Evolutionary conservation across 2,888 invertebrate genomes (phyloP), one percentile per base, ranked within the genome.

Genomic region (Megaustenia siamemsis): DNA sequence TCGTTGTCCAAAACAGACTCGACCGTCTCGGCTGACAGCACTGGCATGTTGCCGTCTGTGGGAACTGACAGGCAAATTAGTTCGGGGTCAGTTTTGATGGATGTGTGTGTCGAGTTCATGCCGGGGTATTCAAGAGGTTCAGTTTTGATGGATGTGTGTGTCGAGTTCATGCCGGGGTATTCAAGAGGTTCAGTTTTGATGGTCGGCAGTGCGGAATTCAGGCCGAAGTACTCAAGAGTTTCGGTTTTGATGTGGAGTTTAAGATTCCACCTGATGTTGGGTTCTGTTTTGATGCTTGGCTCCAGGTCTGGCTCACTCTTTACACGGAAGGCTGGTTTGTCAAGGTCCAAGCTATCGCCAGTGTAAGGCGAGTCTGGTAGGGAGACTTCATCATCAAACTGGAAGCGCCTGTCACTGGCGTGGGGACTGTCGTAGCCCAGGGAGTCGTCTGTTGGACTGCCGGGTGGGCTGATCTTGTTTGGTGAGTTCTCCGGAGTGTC

Each of bases 401-500:
- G 40, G 49, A 84, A 84, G 40, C 83, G 77, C 10, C 53, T n/a
- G 12, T 76, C 68, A 49, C 77, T 66, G 32, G 45, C 15, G 49
- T 10, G 68, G 0, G 35, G n/a, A 21, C n/a, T 40, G 6, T 32
- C 35, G 6, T 24, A 21, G 21, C 38, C 75, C 49, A 38, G 35
- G n/a, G 28, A 28, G 12, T 68, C 15, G n/a, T 82, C 82, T 18
- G 43, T 49, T n/a, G 82, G 82, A 35, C 43, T 73, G 0, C 1
- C 49, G 15, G 83, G 83, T 6, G 83, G 69, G 4, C 56, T 35
- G 21, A 79, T 71, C 10, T 69, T 79, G 63, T 78, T 68, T 0
- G 84, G 84, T 6, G 84, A 84, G 40, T 79, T 80, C n/a, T 75
- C 84, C 0, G 84, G 84, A 0, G 84, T 84, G 66, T 84, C 84